Percentiles rank a stretch among this genome's conserved stretches.
These are phyloP conservation scores for Neosilurus hyrtlii DNA, from an alignment of 2,797 vertebrate species.

Conservation along the genomic window DNA sequence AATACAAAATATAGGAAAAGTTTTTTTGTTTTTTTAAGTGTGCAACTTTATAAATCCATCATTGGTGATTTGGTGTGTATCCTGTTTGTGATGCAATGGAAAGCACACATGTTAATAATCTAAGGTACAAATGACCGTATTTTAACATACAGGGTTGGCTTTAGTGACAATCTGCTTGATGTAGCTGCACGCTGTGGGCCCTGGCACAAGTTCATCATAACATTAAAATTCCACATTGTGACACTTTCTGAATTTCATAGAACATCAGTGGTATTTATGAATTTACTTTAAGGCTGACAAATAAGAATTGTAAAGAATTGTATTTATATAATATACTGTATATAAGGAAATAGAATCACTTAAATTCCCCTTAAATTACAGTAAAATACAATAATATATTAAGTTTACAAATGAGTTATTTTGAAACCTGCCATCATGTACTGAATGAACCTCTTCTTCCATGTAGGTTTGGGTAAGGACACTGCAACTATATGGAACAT, in stretches of 20 bases:
- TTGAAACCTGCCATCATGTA: constrained; percentile 35
- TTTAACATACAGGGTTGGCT: constrained; percentile 10
- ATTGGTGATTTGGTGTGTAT: constrained; percentile 1
- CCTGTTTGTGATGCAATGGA: constrained; percentile 12
- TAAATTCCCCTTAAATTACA: neutral
- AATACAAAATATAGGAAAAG: constrained; percentile 52
- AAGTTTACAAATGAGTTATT: constrained; percentile 33
- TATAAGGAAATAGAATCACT: neutral
- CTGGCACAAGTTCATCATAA: constrained; percentile 22
- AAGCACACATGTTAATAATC: neutral
- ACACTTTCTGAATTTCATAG: constrained; percentile 30
- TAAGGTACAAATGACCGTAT: neutral
- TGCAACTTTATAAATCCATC: constrained; percentile 45
- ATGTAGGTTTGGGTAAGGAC: neutral
- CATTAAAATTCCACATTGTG: neutral
- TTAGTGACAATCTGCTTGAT: constrained; percentile 23
- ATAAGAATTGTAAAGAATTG: neutral
- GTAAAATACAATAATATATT: constrained; percentile 59
- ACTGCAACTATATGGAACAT: constrained; percentile 27
- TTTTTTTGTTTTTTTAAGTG: neutral
- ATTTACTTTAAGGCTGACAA: constrained; percentile 1
- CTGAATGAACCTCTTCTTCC: constrained; percentile 1
- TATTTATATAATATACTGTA: constrained; percentile 12
- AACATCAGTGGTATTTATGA: constrained; percentile 26
- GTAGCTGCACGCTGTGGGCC: constrained; percentile 32